phyloP scores from a whole-genome alignment of 2,113 vertebrate genomes.

The Ageneiosus marmoratus region DNA sequence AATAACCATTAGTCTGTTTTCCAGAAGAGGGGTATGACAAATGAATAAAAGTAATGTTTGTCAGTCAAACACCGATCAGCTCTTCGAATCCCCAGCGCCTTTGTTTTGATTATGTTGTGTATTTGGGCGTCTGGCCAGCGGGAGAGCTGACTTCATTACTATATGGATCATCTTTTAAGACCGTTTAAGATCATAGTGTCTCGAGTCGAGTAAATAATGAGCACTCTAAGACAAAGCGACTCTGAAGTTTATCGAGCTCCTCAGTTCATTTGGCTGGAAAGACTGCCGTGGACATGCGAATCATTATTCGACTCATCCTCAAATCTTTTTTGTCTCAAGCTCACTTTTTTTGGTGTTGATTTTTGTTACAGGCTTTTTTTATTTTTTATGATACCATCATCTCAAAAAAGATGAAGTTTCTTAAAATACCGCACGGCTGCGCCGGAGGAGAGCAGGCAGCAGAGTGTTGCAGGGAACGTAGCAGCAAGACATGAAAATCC shows the following conservation, averaged over 20 bases:
- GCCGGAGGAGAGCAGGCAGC: slow-evolving; percentile 44
- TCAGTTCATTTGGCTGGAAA: slow-evolving; percentile 36
- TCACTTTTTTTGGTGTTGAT: slow-evolving; percentile 4
- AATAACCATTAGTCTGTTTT: slow-evolving; percentile 30
- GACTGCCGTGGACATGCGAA: slow-evolving; percentile 6
- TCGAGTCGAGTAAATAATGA: slow-evolving; percentile 60
- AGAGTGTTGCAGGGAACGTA: slow-evolving; percentile 67
- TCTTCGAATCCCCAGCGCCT: slow-evolving; percentile 57
- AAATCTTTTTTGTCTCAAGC: slow-evolving; percentile 23
- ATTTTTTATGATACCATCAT: slow-evolving; percentile 23
- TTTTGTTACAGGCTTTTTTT: background rate
- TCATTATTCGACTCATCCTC: slow-evolving; percentile 20
- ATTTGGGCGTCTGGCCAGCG: slow-evolving; percentile 65
- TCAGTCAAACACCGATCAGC: slow-evolving; percentile 57
- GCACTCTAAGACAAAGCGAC: slow-evolving; percentile 56
- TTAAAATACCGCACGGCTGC: slow-evolving; percentile 45
- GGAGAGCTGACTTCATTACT: slow-evolving; percentile 72
- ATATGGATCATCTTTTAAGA: slow-evolving; percentile 81
- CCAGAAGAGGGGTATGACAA: slow-evolving; percentile 29
- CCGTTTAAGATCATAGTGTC: slow-evolving; percentile 75
- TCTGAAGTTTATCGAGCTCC: slow-evolving; percentile 68
- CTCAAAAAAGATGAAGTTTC: slow-evolving; percentile 37
- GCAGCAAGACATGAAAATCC: slow-evolving; percentile 61
- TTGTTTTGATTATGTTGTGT: slow-evolving; percentile 65
- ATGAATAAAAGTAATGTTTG: slow-evolving; percentile 53